Percentiles rank a stretch among this genome's conserved stretches.
These are phyloP conservation scores for Amphiprion ocellaris DNA, from an alignment of 2,113 vertebrate species.

Conservation along the genomic window DNA sequence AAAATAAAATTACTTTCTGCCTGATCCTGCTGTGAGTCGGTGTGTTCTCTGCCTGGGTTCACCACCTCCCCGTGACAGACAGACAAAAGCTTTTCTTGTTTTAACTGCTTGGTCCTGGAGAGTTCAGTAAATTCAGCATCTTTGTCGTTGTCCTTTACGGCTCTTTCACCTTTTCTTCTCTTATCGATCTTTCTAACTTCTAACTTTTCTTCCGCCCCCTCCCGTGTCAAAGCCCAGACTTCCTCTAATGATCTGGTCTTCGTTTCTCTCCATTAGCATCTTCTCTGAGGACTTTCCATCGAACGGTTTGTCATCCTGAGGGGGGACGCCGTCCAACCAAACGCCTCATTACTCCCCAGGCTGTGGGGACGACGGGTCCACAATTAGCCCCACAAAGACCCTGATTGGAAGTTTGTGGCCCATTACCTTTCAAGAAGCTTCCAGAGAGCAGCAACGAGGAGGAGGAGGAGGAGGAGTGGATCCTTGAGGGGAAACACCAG, in stretches of 20 bases:
- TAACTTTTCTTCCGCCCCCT: background rate
- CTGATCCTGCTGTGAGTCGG: no score
- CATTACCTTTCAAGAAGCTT: conserved; percentile 56
- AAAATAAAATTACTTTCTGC: no score
- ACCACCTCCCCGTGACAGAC: no score
- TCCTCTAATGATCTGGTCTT: background rate
- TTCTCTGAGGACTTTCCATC: conserved; percentile 20
- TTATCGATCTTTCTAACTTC: no score
- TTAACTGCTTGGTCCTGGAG: no score
- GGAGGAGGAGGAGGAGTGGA: background rate
- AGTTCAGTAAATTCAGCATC: no score
- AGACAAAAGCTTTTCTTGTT: no score
- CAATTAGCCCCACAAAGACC: conserved; percentile 62
- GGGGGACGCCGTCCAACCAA: conserved; percentile 37
- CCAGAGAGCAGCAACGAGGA: background rate
- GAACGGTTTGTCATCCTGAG: conserved; percentile 48
- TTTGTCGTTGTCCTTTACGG: no score
- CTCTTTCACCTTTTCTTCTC: no score
- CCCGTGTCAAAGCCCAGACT: no score
- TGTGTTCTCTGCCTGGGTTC: no score
- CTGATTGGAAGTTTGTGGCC: conserved; percentile 66
- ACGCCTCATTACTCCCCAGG: conserved; percentile 64
- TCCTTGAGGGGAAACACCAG: conserved; percentile 16
- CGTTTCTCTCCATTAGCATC: conserved; percentile 54
- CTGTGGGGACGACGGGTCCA: conserved; percentile 34